Base-by-base conservation (phyloP, 2,797 vertebrate species). In the Mus minutoides region DNA sequence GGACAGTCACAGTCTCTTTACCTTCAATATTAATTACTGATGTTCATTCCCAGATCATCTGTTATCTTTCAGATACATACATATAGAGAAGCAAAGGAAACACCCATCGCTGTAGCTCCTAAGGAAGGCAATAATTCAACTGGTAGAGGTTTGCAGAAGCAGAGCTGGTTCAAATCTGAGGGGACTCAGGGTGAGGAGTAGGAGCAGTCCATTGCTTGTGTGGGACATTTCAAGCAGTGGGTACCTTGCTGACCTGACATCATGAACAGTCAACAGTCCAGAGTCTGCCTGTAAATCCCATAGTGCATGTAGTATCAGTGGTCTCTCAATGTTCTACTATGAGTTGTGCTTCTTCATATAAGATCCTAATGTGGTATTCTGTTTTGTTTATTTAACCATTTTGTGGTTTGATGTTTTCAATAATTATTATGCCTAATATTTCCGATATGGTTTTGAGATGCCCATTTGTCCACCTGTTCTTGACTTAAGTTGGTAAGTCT, bases 281-380 rank as follows among this genome's bases (percentile, higher is more conserved):
- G 34, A 80, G 6, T 12, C 17, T 62, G 16, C 8, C 3, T 34
- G 17, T 84, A 21, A 64, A 64, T 84, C 43, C 26, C 40, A 46
- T 46, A 64, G 6, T 64, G 58, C 37, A 31, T 60, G 16, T 12
- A 40, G 17, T 8, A 31, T 31, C 60, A 64, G 14, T 60, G 4
- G 9, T 29, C 10, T 19, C 2, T 2, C 19, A 12, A 46, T 49
- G 29, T 8, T 7, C 10, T 22, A 34, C 4, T 3, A 64, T 1
- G 16, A 67, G 29, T 21, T 46, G 6, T 24, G 26, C 9, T 46
- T 84, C 29, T 26, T 64, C 37, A 56, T 84, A 62, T 46, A 46
- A 17, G 58, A 43, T 64, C 26, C 54, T 46, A 2, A 31, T 34
- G 4, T 64, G 40, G 40, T 37, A 0, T 37, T 60, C 8, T 40